These are phyloP conservation scores for Troides aeacus DNA, from an alignment of 2,888 invertebrate genomes.

Conservation along the genomic window DNA sequence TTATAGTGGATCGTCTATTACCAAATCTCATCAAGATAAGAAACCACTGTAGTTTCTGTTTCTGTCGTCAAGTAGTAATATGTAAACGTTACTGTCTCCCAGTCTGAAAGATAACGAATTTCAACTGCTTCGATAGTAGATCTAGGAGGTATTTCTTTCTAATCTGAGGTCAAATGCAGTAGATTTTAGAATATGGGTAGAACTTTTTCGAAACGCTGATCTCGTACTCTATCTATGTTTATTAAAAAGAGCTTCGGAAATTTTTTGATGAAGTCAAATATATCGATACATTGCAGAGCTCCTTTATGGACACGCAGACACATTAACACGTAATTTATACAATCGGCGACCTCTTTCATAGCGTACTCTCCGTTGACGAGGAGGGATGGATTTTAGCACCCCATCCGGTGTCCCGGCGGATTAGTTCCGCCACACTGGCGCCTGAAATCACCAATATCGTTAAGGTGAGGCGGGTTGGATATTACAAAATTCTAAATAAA, in stretches of 20 bases:
- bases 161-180: too few relatives aligned
- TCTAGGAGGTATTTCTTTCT: too few relatives aligned
- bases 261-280: background rate
- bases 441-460: conserved; percentile 49
- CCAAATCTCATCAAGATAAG: too few relatives aligned
- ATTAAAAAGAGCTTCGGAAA: background rate
- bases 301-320: conserved; percentile 14
- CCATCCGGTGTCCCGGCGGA: conserved; percentile 58
- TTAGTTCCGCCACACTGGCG: conserved; percentile 62
- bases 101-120: too few relatives aligned
- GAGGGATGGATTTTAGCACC: conserved; percentile 45
- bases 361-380: conserved; percentile 12
- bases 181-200: background rate
- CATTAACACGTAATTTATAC: conserved; percentile 29
- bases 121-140: too few relatives aligned
- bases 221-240: background rate
- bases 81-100: too few relatives aligned
- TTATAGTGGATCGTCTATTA: too few relatives aligned
- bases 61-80: too few relatives aligned
- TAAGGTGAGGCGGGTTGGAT: conserved; percentile 52
- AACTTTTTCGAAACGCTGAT: background rate
- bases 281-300: conserved; percentile 2
- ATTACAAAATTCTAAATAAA: conserved; percentile 66
- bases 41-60: too few relatives aligned
- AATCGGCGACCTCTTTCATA: conserved; percentile 26